phyloP scores from a whole-genome alignment of 2,888 invertebrate genomes.

The Chromoteleia sp. region DNA sequence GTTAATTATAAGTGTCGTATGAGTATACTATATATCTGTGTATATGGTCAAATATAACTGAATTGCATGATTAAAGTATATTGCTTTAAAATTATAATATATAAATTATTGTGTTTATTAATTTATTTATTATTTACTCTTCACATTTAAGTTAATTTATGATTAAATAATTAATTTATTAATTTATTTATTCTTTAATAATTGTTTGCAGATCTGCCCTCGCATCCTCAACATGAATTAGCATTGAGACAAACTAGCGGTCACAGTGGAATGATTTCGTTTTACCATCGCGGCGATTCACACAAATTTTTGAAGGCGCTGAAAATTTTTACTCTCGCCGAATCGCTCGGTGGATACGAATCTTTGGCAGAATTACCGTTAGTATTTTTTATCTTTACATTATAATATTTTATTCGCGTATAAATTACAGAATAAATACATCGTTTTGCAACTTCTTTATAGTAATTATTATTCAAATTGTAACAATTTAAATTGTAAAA shows the following conservation, averaged over 20 bases:
- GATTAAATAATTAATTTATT: background rate
- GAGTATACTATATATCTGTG: too few relatives aligned
- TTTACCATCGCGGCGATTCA: slow-evolving; percentile 93
- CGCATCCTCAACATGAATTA: slow-evolving; percentile 94
- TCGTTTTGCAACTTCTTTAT: too few relatives aligned
- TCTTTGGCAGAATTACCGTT: slow-evolving; percentile 97
- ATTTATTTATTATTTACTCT: too few relatives aligned
- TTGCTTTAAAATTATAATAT: too few relatives aligned
- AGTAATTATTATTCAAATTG: too few relatives aligned
- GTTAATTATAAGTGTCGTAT: slow-evolving; percentile 37
- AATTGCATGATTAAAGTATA: too few relatives aligned
- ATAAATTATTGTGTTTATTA: too few relatives aligned
- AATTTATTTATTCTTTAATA: background rate
- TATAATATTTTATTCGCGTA: background rate
- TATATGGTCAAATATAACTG: too few relatives aligned
- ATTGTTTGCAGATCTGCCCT: slow-evolving; percentile 88
- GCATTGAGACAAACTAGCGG: slow-evolving; percentile 93
- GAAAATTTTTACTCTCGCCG: slow-evolving; percentile 94
- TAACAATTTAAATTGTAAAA: too few relatives aligned
- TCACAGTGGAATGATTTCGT: slow-evolving; percentile 96
- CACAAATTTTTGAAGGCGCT: slow-evolving; percentile 90
- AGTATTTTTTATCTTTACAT: slow-evolving; percentile 82
- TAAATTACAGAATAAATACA: too few relatives aligned
- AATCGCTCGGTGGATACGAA: slow-evolving; percentile 98
- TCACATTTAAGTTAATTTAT: too few relatives aligned